phyloP scores from a whole-genome alignment of 1,140 invertebrate species.

The Calephelis virginiensis region DNA sequence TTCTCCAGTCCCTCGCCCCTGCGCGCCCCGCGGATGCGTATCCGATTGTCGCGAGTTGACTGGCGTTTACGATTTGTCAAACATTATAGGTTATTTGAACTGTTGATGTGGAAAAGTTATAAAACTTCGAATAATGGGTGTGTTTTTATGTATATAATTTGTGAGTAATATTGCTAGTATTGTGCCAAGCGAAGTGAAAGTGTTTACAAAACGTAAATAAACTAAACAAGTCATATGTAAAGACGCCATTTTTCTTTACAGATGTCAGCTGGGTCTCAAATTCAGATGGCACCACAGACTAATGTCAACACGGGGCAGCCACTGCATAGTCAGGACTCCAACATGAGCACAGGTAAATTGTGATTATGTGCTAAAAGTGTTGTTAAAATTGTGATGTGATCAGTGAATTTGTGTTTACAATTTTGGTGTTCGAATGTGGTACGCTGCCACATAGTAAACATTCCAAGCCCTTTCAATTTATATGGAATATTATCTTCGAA shows the following conservation, averaged over 20 bases:
- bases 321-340: conserved; percentile 95
- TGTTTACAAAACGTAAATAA: conserved; percentile 41
- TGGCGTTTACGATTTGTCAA: conserved; percentile 76
- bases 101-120: conserved; percentile 52
- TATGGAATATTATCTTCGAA: conserved; percentile 58
- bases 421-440: conserved; percentile 33
- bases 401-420: conserved; percentile 40
- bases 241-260: conserved; percentile 82
- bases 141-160: conserved; percentile 45
- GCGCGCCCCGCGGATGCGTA: conserved; percentile 73
- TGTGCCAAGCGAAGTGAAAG: conserved; percentile 33
- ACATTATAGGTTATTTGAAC: conserved; percentile 73
- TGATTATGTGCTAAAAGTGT: conserved; percentile 67
- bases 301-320: conserved; percentile 91
- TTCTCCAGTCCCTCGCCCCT: conserved; percentile 55
- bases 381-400: conserved; percentile 57
- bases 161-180: conserved; percentile 45
- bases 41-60: conserved; percentile 75
- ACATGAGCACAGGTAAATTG: conserved; percentile 92
- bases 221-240: conserved; percentile 75
- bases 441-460: background rate
- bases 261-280: conserved; percentile 96
- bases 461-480: conserved; percentile 30
- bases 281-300: conserved; percentile 96
- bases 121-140: conserved; percentile 44